Base-by-base conservation (phyloP, 2,888 invertebrate species). In the Cetonia aurata region DNA sequence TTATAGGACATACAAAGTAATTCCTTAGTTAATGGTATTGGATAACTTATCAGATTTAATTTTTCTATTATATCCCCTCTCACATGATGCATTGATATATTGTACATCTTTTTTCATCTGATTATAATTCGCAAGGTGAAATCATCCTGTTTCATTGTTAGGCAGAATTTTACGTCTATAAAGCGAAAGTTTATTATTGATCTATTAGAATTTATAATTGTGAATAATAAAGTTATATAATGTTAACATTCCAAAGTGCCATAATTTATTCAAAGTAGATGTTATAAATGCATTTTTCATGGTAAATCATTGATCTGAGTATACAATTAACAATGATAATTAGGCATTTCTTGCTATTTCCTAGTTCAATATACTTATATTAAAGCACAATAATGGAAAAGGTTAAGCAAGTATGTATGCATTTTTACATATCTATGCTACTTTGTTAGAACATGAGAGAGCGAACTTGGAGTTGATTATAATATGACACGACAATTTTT, bases 221-320 rank as follows among this genome's bases (percentile, higher is more conserved):
- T 33, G 31, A 62, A 62, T 60, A 60, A 44, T 44, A 60, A 46
- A 19, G 48, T 62, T 15, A 50, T 50, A 62, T 62, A 62, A 62
- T 62, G 50, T 37, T 48, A 48, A 25, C 62, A 50, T 50, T 62
- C 62, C 48, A 31, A 62, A 62, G 48, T 50, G 62, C 25, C 62
- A 60, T 60, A 60, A 60, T 44, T 12, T 60, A 62, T 62, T 62
- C 62, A 62, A 62, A 50, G 31, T 33, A 50, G 62, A 37, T 62
- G 44, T 46, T 60, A 62, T 60, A 33, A 48, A 50, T 62, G 62
- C 33, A 52, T 41, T 65, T 65, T 65, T 65, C 37, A 15, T 15
- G 10, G 42, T 42, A 65, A 46, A 60, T 60, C 46, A 60, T 60
- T 31, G 46, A 46, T 31, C 33, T 50, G 12, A 31, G 12, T 12